Conservation (phyloP, 2,797 vertebrate genomes). For the Staurois parvus region DNA sequence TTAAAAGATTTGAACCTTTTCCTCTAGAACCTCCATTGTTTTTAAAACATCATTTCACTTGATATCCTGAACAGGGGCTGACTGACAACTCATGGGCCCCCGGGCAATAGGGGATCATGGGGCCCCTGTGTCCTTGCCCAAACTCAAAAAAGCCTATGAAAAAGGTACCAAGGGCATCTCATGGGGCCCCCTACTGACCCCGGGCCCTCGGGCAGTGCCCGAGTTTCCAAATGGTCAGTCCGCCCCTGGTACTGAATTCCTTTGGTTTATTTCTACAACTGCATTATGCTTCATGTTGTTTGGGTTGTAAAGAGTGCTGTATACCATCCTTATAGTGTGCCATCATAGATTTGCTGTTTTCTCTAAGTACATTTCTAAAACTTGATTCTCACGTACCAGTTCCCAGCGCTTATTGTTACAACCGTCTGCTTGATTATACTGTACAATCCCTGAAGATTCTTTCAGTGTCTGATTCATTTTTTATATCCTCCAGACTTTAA, state of each 20-base stretch:
- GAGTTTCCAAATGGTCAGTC: too few species aligned
- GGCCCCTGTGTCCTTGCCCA: too few species aligned
- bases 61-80: too few species aligned
- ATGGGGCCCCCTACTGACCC: too few species aligned
- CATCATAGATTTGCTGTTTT: not conserved
- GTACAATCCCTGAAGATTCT: slow-evolving; percentile 4
- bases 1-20: too few species aligned
- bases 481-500: slow-evolving; percentile 3
- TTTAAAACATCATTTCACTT: too few species aligned
- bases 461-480: not conserved
- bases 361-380: not conserved
- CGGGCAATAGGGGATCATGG: too few species aligned
- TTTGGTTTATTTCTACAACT: not conserved
- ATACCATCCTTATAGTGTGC: not conserved
- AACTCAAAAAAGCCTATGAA: too few species aligned
- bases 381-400: not conserved
- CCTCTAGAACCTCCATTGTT: too few species aligned
- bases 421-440: not conserved
- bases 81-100: too few species aligned
- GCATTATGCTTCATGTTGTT: not conserved
- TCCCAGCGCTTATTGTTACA: not conserved
- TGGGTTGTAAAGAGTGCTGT: not conserved
- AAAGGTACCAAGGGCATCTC: too few species aligned
- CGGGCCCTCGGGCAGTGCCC: too few species aligned
- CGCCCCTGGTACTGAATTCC: not conserved